Evolutionary conservation across 2,888 invertebrate species (phyloP).

Genomic region (Choristoneura rosaceana): DNA sequence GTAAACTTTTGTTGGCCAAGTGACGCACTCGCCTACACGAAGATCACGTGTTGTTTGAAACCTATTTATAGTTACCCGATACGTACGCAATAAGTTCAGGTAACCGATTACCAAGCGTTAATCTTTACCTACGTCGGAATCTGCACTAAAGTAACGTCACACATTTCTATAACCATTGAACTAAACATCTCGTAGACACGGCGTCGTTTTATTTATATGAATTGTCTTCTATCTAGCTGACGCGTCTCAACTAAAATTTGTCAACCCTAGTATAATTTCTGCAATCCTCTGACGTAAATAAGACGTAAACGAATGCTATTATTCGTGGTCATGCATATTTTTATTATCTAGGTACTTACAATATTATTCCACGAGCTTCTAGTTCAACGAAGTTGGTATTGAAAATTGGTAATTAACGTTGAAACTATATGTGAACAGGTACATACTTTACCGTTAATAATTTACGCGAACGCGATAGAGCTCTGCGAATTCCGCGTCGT

Average conservation of each 20-base stretch:
- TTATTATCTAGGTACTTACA: background rate
- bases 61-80: constrained; percentile 17
- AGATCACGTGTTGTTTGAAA: constrained; percentile 25
- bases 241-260: background rate
- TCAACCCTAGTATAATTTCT: background rate
- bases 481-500: constrained; percentile 43
- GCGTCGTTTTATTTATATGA: background rate
- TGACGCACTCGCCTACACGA: constrained; percentile 43
- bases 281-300: background rate
- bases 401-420: background rate
- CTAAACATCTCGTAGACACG: constrained; percentile 18
- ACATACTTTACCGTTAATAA: background rate
- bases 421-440: background rate
- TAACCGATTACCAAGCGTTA: constrained; percentile 15
- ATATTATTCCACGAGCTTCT: background rate
- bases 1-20: constrained; percentile 45
- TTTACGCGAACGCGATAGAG: constrained; percentile 8
- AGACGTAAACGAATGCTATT: no score
- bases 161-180: background rate
- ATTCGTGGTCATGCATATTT: background rate
- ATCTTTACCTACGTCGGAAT: constrained; percentile 27
- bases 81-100: constrained; percentile 33
- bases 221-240: background rate
- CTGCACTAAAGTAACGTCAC: background rate
- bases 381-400: background rate